phyloP scores from a whole-genome alignment of 2,797 vertebrate species.

The Fundulus diaphanus region DNA sequence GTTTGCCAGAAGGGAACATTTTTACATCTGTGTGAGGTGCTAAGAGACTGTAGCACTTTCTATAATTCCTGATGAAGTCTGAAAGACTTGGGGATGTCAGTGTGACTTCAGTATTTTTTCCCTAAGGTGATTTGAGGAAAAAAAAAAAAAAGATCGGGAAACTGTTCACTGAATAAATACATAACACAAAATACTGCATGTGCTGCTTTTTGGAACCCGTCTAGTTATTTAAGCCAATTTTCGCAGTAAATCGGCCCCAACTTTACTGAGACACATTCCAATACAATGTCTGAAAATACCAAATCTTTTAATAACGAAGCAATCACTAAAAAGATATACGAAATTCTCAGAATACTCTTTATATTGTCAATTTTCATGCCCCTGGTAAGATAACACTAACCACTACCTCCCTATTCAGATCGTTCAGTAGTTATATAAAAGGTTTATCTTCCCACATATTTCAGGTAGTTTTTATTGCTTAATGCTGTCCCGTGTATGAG shows the following conservation, averaged over 20 bases:
- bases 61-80: constrained; percentile 14
- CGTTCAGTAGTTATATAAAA: neutral
- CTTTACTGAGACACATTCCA: neutral
- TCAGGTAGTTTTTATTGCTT: neutral
- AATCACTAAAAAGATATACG: neutral
- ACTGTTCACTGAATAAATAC: neutral
- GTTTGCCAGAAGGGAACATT: constrained; percentile 28
- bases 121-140: constrained; percentile 16
- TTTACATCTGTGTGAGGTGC: constrained; percentile 11
- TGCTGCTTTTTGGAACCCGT: neutral
- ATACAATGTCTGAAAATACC: neutral
- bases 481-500: neutral
- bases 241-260: neutral
- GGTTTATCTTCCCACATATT: neutral
- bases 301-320: neutral
- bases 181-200: neutral
- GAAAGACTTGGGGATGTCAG: constrained; percentile 14
- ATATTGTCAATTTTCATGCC: neutral
- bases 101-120: constrained; percentile 20
- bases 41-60: constrained; percentile 13
- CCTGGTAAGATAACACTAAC: neutral
- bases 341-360: neutral
- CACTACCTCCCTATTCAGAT: neutral
- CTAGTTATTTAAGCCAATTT: neutral
- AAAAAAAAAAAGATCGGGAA: constrained; percentile 11